A percentile compares a stretch with the other conserved stretches of the same genome.
phyloP scores from a whole-genome alignment of 2,888 invertebrate genomes.

The Eupsilia transversa region DNA sequence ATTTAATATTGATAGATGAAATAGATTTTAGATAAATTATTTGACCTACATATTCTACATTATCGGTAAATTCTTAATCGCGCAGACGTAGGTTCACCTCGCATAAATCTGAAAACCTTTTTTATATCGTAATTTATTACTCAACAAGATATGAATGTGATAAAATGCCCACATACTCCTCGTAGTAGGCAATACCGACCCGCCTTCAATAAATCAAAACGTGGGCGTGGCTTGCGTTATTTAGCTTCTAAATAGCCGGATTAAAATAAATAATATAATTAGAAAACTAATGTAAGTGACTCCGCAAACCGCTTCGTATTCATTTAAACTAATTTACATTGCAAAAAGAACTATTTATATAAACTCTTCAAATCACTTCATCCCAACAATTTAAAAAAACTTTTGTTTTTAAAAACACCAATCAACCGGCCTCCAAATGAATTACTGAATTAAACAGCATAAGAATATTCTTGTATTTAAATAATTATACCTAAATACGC shows the following conservation, averaged over 20 bases:
- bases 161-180: conserved; percentile 58
- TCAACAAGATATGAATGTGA: conserved; percentile 61
- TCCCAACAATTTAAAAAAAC: background rate
- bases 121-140: conserved; percentile 62
- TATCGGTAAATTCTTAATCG: conserved; percentile 45
- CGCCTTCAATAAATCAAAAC: conserved; percentile 39
- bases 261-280: background rate
- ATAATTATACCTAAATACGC: conserved; percentile 39
- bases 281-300: background rate
- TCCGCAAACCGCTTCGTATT: background rate
- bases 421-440: conserved; percentile 30
- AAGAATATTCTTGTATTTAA: conserved; percentile 51
- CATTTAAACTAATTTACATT: background rate
- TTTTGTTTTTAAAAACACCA: conserved; percentile 13
- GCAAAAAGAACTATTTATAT: background rate
- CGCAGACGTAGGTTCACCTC: conserved; percentile 17
- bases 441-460: conserved; percentile 33
- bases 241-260: conserved; percentile 2
- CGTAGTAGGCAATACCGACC: conserved; percentile 32
- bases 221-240: conserved; percentile 44
- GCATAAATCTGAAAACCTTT: conserved; percentile 40
- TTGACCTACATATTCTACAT: conserved; percentile 46
- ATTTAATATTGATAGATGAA: conserved; percentile 9
- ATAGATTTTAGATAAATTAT: conserved; percentile 39
- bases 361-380: conserved; percentile 7